phyloP scores from a whole-genome alignment of 1,140 invertebrate genomes.

The Drosophila bipectinata region DNA sequence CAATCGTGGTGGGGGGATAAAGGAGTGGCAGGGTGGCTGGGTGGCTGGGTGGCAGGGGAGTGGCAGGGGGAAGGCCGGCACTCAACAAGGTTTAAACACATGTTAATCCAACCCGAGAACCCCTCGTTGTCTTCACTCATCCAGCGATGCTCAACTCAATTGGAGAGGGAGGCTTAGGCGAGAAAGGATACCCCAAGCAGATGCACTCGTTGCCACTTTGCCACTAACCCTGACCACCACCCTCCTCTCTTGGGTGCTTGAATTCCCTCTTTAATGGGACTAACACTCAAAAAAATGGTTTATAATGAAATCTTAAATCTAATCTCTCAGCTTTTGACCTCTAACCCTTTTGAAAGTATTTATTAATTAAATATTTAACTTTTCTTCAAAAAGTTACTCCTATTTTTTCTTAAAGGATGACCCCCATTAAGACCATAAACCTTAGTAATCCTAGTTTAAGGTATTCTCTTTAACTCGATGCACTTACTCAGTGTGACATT shows the following conservation, averaged over 20 bases:
- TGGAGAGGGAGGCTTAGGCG: slow-evolving; percentile 38
- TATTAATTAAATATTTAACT: too few species aligned
- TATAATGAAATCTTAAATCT: too few species aligned
- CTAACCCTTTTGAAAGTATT: too few species aligned
- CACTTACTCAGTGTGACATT: slow-evolving; percentile 96
- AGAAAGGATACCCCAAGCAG: slow-evolving; percentile 34
- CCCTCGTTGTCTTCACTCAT: slow-evolving; percentile 18
- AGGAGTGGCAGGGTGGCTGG: neutral
- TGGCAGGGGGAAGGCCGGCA: slow-evolving; percentile 29
- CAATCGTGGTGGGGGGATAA: slow-evolving; percentile 4
- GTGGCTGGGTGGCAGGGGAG: neutral
- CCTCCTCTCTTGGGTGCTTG: neutral
- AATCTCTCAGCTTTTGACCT: too few species aligned
- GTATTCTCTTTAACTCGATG: neutral
- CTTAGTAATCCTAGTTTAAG: too few species aligned
- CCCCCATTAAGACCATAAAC: too few species aligned
- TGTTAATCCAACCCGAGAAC: slow-evolving; percentile 68
- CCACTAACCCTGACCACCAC: slow-evolving; percentile 8
- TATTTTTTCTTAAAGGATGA: too few species aligned
- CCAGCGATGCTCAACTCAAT: slow-evolving; percentile 69
- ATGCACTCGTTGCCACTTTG: slow-evolving; percentile 53
- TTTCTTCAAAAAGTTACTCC: too few species aligned
- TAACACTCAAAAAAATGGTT: neutral
- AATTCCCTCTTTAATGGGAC: neutral
- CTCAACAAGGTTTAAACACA: slow-evolving; percentile 79